Evolutionary conservation across 92 coral and sea anemone genomes (phyloP).

Genomic region (Parazoanthus atlanticus): DNA sequence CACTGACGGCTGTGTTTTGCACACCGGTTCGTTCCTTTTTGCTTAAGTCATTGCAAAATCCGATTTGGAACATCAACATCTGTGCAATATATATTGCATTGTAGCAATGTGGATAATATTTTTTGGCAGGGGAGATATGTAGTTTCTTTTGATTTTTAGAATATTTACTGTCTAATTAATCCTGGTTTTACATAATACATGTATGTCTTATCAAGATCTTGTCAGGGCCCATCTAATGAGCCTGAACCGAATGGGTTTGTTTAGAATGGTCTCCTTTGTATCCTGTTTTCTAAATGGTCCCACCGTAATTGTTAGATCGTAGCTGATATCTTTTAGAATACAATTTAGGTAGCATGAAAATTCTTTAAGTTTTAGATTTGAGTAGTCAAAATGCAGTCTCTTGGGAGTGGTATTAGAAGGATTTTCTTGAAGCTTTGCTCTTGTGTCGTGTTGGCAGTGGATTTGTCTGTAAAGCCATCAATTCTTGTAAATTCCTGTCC

Average conservation of each 20-base stretch:
- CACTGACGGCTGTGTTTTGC: not conserved
- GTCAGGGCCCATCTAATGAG: constrained; percentile 8
- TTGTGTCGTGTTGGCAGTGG: not conserved
- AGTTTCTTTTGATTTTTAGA: not conserved
- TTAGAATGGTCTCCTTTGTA: constrained; percentile 11
- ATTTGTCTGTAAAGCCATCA: not conserved
- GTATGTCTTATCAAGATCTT: not conserved
- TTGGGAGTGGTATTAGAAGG: not conserved
- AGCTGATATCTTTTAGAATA: constrained; percentile 5
- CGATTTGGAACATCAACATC: not conserved
- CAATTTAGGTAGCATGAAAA: constrained; percentile 9
- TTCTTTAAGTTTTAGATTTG: not conserved
- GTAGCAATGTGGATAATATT: not conserved
- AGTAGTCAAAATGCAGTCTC: not conserved
- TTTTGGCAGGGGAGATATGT: not conserved
- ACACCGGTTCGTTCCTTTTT: not conserved
- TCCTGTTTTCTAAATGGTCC: not conserved
- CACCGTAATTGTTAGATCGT: not conserved
- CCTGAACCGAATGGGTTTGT: constrained; percentile 15
- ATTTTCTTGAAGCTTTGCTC: not conserved
- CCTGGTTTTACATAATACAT: not conserved
- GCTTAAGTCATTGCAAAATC: not conserved
- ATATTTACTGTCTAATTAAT: not conserved
- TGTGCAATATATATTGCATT: not conserved
- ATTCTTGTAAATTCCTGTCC: not conserved